Percentiles rank a stretch among this genome's conserved stretches.
Conservation (phyloP, 2,888 invertebrate genomes). For the Protonemura montana region DNA sequence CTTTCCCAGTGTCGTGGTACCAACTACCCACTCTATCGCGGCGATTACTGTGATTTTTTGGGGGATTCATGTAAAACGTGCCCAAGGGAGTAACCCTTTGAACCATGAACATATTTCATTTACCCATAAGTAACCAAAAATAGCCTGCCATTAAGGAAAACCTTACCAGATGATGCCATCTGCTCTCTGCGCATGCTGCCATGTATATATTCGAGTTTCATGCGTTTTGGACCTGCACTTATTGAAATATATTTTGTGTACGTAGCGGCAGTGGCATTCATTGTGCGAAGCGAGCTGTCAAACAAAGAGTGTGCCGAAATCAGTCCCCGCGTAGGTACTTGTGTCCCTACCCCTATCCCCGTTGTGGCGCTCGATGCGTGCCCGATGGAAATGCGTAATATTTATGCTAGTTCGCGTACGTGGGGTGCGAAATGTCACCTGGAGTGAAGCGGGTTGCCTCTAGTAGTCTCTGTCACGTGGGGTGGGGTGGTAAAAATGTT, state of each 20-base stretch:
- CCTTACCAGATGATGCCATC: neutral
- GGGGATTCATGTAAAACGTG: neutral
- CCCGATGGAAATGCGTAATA: neutral
- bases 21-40: neutral
- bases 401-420: neutral
- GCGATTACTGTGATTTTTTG: neutral
- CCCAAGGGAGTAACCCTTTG: neutral
- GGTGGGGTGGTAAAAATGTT: slow-evolving; percentile 1
- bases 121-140: neutral
- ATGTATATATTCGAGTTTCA: neutral
- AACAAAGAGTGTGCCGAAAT: slow-evolving; percentile 13
- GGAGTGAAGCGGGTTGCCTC: slow-evolving; percentile 22
- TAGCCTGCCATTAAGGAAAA: neutral
- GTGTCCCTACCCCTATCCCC: slow-evolving; percentile 19
- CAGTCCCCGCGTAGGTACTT: slow-evolving; percentile 8
- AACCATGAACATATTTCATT: neutral
- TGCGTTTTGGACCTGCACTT: neutral
- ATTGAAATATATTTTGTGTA: neutral
- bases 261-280: neutral
- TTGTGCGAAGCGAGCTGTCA: slow-evolving; percentile 19
- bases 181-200: neutral
- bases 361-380: neutral
- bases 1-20: neutral
- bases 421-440: slow-evolving; percentile 27
- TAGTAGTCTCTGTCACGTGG: neutral